Percentiles rank a stretch among this genome's conserved stretches.
phyloP scores from a whole-genome alignment of 2,113 vertebrate species.

The Scomber scombrus region DNA sequence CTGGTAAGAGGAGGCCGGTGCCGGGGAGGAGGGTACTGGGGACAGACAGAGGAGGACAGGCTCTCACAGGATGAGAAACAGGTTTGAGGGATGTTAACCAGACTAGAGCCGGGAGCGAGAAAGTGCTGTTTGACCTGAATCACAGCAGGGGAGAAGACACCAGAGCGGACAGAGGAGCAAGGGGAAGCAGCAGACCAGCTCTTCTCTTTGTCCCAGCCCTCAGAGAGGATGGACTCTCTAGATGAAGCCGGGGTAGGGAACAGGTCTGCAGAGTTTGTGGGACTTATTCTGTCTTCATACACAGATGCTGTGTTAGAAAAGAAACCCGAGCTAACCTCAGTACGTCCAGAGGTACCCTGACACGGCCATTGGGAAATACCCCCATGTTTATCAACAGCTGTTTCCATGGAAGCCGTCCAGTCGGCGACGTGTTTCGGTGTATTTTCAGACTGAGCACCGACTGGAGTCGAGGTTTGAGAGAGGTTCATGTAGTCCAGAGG shows the following conservation, averaged over 20 bases:
- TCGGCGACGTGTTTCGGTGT: slow-evolving; percentile 31
- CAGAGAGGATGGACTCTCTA: slow-evolving; percentile 83
- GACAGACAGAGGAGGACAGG: slow-evolving; percentile 73
- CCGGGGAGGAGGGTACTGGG: slow-evolving; percentile 76
- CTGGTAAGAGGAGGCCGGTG: slow-evolving; percentile 87
- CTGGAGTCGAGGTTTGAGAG: slow-evolving; percentile 35
- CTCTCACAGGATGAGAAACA: slow-evolving; percentile 87
- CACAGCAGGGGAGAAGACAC: slow-evolving; percentile 85
- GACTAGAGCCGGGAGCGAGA: slow-evolving; percentile 89
- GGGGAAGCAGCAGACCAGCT: slow-evolving; percentile 74
- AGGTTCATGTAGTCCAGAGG: slow-evolving; percentile 41
- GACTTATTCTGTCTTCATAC: slow-evolving; percentile 69
- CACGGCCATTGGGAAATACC: slow-evolving; percentile 58
- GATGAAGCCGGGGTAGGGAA: slow-evolving; percentile 80
- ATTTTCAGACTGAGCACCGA: slow-evolving; percentile 66
- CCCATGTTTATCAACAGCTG: slow-evolving; percentile 71
- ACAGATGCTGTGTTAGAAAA: slow-evolving; percentile 60
- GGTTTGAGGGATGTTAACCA: slow-evolving; percentile 82
- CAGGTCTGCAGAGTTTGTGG: slow-evolving; percentile 70
- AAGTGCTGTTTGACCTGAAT: slow-evolving; percentile 85
- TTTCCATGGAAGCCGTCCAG: slow-evolving; percentile 66
- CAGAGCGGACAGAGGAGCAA: slow-evolving; percentile 80
- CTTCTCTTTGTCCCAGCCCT: slow-evolving; percentile 71
- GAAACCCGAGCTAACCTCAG: slow-evolving; percentile 72
- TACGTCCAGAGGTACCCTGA: slow-evolving; percentile 52